Evolutionary conservation across 30 jellyfish, hydroid and myxozoan genomes (phyloP).

Genomic region (Catostylus mosaicus): DNA sequence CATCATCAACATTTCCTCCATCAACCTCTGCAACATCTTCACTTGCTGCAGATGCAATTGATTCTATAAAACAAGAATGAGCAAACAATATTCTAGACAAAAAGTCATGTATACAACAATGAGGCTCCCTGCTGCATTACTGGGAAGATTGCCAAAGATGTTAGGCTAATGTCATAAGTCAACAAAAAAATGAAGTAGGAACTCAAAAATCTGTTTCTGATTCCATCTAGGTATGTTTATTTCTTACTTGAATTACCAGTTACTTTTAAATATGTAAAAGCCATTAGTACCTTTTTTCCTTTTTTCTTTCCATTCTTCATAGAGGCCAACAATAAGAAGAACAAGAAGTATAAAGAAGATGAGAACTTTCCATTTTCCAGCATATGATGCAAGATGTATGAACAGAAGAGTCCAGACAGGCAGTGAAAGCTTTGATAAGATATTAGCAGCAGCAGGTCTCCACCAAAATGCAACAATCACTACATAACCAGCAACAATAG

Average conservation of each 20-base stretch:
- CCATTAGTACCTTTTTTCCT: constrained; percentile 8
- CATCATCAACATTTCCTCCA: constrained; percentile 24
- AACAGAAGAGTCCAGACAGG: constrained; percentile 73
- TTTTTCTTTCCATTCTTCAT: constrained; percentile 77
- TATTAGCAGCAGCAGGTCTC: constrained; percentile 53
- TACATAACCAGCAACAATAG: constrained; percentile 76
- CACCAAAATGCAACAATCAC: constrained; percentile 60
- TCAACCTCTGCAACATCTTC: constrained; percentile 9
- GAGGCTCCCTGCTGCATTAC: no score
- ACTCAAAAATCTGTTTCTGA: no score
- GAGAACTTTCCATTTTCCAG: constrained; percentile 88
- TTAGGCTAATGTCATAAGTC: no score
- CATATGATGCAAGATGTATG: constrained; percentile 89
- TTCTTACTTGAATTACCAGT: no score
- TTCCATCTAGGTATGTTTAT: no score
- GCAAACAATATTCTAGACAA: no score
- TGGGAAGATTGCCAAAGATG: no score
- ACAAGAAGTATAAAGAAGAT: constrained; percentile 51
- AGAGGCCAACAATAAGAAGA: constrained; percentile 64
- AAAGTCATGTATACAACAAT: no score
- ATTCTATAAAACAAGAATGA: background rate
- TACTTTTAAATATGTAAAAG: no score
- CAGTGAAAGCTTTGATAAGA: constrained; percentile 55
- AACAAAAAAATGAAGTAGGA: no score
- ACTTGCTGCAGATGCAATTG: background rate